Base-by-base conservation (phyloP, 2,797 vertebrate genomes). In the Phrynocephalus vlangalii region DNA sequence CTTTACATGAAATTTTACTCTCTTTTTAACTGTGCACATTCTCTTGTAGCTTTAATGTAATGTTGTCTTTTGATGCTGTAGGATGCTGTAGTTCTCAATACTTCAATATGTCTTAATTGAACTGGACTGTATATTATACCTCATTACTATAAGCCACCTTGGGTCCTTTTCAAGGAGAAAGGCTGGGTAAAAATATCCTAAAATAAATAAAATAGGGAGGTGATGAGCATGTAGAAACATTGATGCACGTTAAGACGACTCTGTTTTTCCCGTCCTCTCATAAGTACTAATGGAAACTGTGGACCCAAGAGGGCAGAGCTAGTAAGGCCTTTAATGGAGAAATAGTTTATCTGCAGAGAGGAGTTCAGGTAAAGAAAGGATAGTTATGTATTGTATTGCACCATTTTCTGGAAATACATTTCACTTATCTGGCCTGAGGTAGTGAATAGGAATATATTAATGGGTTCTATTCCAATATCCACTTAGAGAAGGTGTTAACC, bases 361-460 rank as follows among this genome's bases (percentile, higher is more conserved):
- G n/a, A 38, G 28, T 30, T 44, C 18, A 26, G 0, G 72, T 70
- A 66, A 71, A 8, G 79, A 18, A 67, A 68, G 33, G n/a, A 86
- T 78, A 24, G 71, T 84, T 79, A 56, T 22, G 52, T 66, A 89
- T 78, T 78, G 28, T 16, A 87, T 84, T 84, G 70, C 63, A 83
- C 70, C 77, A 78, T 68, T 70, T 82, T 87, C 83, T 77, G 44
- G 72, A 67, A 89, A 75, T 82, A 82, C 60, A 66, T 90, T 87
- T 50, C 68, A 73, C 77, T 88, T 77, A 79, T 88, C n/a, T 88
- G 44, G 2, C 33, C 71, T 84, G 28, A 77, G 24, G 20, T 60
- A 71, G 30, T 48, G 48, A 83, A n/a, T 60, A 26, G 63, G 33
- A 88, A 85, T 24, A 18, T 52, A 78, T 72, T 79, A 86, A 76